Evolutionary conservation across 2,113 vertebrate species (phyloP).

Genomic region (Bujurquina vittata): DNA sequence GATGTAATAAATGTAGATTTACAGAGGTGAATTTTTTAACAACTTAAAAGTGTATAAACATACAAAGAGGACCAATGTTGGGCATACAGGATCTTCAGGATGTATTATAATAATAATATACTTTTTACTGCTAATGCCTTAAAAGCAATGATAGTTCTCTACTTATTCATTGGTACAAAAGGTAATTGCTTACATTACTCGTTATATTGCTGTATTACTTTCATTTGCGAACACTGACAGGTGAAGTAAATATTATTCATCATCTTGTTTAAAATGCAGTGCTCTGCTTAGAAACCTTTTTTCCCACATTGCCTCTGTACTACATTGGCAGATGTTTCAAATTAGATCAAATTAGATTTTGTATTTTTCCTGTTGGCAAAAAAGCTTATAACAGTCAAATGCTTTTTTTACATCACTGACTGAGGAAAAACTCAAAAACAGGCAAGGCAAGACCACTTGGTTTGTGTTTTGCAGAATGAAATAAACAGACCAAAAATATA

Average conservation of each 20-base stretch:
- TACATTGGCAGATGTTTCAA: slow-evolving; percentile 2
- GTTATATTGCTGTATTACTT: neutral
- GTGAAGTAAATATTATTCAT: neutral
- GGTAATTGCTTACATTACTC: neutral
- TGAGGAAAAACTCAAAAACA: neutral
- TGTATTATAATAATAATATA: neutral
- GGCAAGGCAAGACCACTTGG: neutral
- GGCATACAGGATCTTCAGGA: neutral
- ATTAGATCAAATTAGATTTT: neutral
- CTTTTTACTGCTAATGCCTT: neutral
- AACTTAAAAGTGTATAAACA: neutral
- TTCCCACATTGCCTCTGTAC: neutral
- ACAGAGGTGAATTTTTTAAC: slow-evolving; percentile 7
- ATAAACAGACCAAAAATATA: neutral
- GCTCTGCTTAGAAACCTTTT: neutral
- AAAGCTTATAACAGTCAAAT: neutral
- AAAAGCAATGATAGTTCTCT: neutral
- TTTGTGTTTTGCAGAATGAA: neutral
- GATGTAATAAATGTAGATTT: neutral
- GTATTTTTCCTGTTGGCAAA: neutral
- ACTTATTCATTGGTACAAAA: neutral
- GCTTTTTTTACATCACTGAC: neutral
- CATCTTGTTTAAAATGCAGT: neutral
- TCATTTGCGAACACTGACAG: neutral
- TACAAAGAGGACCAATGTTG: neutral